Evolutionary conservation across 2,888 invertebrate genomes (phyloP), one percentile per base, ranked within the genome.

Genomic region (Drepanosiphum platanoidis): DNA sequence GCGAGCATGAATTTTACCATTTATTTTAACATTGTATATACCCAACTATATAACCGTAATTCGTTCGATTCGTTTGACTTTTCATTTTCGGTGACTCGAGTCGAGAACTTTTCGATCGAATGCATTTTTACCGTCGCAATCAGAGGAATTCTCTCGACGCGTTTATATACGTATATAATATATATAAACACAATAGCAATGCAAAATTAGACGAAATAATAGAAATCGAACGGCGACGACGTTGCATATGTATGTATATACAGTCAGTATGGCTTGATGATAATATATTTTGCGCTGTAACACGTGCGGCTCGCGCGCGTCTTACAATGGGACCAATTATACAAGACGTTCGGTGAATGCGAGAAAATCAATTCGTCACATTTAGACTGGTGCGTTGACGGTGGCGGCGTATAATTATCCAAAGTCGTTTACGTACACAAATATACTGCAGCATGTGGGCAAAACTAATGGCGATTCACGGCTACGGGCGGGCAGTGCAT

Each of bases 291-390:
- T n/a, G n/a, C n/a, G n/a, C n/a, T n/a, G n/a, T n/a, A n/a, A n/a
- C n/a, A n/a, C n/a, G n/a, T 52, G 22, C 8, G 18, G 0, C 15
- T 3, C 18, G 61, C 3, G 61, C n/a, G 0, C 27, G 61, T 66
- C 32, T 77, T 64, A 66, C 79, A 79, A 79, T 79, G 32, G 77
- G 15, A 66, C 79, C 32, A 66, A 79, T 79, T 66, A 66, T 32
- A 39, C 1, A 7, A 66, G 66, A 77, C 42, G 13, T 46, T 32
- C 9, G 70, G n/a, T n/a, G 79, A 66, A 79, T 46, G n/a, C n/a
- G 70, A 70, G 70, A 70, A 80, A 52, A 80, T 80, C 52, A 42
- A 80, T 80, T 80, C 27, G 52, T 79, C 78, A 46, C 78, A 79
- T 79, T n/a, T 15, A 27, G 42, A 66, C 30, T 39, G 22, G 15